Conservation (phyloP, 2,797 vertebrate genomes). For the Enteromius trimaculatus region DNA sequence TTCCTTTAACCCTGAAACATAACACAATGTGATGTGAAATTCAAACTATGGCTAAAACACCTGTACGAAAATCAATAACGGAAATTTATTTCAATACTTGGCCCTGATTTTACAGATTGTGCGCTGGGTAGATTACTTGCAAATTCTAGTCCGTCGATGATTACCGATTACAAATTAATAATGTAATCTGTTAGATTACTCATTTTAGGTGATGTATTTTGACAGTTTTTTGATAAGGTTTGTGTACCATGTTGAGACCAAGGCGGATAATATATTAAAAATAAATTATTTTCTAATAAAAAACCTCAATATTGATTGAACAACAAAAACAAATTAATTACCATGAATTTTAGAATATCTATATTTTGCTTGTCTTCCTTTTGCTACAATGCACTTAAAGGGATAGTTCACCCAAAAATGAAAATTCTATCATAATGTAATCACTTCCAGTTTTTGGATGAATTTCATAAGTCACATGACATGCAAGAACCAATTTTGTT, state of each 20-base stretch:
- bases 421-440: not conserved
- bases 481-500: not conserved
- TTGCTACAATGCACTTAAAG: not conserved
- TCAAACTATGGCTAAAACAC: not conserved
- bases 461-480: not conserved
- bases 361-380: not conserved
- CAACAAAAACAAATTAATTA: not conserved
- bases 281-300: not conserved
- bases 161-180: not conserved
- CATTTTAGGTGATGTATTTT: not conserved
- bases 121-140: not conserved
- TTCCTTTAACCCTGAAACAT: not conserved
- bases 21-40: not conserved
- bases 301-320: not conserved
- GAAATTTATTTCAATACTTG: not conserved
- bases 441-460: not conserved
- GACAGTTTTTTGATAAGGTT: not conserved
- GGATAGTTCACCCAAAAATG: no score
- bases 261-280: not conserved
- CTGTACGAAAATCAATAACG: not conserved
- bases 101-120: not conserved
- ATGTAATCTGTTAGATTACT: not conserved
- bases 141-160: not conserved
- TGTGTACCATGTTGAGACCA: not conserved
- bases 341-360: not conserved